Percentiles rank a stretch among this genome's conserved stretches.
phyloP scores from a whole-genome alignment of 1,140 invertebrate species.

The Neodiprion pinetum region DNA sequence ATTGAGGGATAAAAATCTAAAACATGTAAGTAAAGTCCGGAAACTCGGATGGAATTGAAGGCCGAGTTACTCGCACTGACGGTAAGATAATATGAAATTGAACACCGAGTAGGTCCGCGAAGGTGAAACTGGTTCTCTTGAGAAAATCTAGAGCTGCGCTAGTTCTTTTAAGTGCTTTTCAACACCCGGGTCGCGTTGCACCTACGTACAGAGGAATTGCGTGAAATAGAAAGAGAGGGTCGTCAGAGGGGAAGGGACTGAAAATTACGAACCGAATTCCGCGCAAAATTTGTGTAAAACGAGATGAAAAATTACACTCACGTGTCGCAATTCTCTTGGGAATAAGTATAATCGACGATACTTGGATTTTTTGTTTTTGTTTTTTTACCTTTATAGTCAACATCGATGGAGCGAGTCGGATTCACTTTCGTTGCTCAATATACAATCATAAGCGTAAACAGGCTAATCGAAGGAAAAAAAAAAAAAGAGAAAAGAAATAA shows the following conservation, averaged over 20 bases:
- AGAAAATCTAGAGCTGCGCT: not conserved
- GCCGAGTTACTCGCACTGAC: too few species aligned
- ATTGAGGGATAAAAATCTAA: too few species aligned
- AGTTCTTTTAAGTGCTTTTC: not conserved
- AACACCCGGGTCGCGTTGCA: constrained; percentile 3
- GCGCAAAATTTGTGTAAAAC: too few species aligned
- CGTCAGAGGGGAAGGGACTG: not conserved
- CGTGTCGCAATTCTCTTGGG: not conserved
- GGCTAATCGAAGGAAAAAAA: not conserved
- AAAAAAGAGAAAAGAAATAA: not conserved
- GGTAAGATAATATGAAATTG: too few species aligned
- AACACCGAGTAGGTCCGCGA: too few species aligned
- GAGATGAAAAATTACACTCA: too few species aligned
- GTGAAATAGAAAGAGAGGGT: not conserved
- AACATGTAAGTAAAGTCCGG: too few species aligned
- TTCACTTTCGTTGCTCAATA: too few species aligned
- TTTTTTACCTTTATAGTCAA: not conserved
- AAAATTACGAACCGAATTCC: not conserved
- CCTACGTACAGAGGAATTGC: not conserved
- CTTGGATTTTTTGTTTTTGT: not conserved
- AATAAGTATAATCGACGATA: not conserved
- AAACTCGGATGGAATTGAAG: too few species aligned
- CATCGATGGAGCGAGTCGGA: too few species aligned
- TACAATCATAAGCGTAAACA: not conserved
- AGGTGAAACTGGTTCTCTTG: not conserved